Evolutionary conservation across 2,888 invertebrate genomes (phyloP), one percentile per base, ranked within the genome.

Genomic region (Nephrotoma guestfalica): DNA sequence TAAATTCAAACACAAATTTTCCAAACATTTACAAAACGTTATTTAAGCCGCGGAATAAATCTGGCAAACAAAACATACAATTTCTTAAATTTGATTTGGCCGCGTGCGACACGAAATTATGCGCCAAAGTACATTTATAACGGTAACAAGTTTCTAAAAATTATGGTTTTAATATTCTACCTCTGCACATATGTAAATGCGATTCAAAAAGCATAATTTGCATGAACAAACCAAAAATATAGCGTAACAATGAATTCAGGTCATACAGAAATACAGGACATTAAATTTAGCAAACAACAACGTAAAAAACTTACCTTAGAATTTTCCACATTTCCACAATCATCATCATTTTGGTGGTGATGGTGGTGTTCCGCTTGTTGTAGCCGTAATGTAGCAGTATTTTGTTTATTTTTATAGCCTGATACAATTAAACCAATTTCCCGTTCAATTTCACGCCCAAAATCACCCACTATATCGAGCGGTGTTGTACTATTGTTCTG

Each of bases 401-500:
- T 71, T 41, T 40, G 18, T 86, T 86, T 86, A 86, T 51, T 88
- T 87, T 90, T 90, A 86, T 90, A 91, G 18, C 90, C 90, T 41
- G 90, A 90, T 4, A 91, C 90, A 86, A 90, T 89, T 11, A 91
- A 88, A 40, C 91, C 90, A 87, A 91, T 90, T 87, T 91, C 91
- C 4, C 90, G 88, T 88, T 91, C 91, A 51, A 91, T 90, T 88
- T 91, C 91, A 41, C 90, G 88, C 2, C 90, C 90, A 88, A 91
- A 91, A 88, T 91, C 90, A 2, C 91, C 91, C 86, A 91, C 90
- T 83, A 91, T 91, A 88, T 90, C 90, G 6, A 90, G 89, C 0
- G 91, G 90, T 41, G 90, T 90, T 83, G 89, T 87, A n/a, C 30
- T 57, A 11, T 45, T 9, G 30, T 71, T 71, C 30, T 71, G 89